Evolutionary conservation across 2,888 invertebrate genomes (phyloP), one percentile per base, ranked within the genome.

Genomic region (Pammene fasciana): DNA sequence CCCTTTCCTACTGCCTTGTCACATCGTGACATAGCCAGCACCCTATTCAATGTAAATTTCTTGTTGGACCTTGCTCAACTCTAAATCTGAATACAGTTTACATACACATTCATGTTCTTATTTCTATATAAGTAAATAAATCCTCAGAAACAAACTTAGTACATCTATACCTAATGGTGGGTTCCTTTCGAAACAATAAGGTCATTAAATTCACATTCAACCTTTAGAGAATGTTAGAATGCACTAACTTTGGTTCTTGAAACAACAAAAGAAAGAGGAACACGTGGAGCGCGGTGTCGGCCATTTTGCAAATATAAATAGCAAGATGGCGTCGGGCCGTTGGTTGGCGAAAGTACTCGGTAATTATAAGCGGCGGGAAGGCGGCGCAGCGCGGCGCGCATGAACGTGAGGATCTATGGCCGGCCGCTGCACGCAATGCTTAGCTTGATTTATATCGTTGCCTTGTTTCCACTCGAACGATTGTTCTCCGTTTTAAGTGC

Each of bases 241-340:
- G 71, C 80, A 80, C 76, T 73, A 76, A 72, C 74, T 73, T 76
- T 73, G 73, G 76, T 81, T 78, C 82, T 80, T 81, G 79, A 82
- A 82, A 84, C 86, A 86, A 86, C 82, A 85, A 85, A 89, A 86
- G 84, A 86, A 86, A 87, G 85, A 85, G 81, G 82, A 88, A 85
- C 89, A 88, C 86, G 87, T 88, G 86, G 82, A 86, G 84, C 78
- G 79, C 77, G 74, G 79, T 75, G 85, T 83, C 89, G 85, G 90
- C 92, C 91, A 91, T 92, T 90, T 92, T 90, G 91, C 87, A 85
- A 72, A 85, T 88, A 88, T 90, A 89, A 90, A 90, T 89, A 88
- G 89, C 89, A 91, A 92, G 86, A 92, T 92, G 92, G 92, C 90
- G 89, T 82, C 83, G 82, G 78, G 81, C 85, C 81, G 86, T 83